Percentiles rank a stretch among this genome's conserved stretches.
Evolutionary conservation across 2,113 vertebrate genomes (phyloP).

Genomic region (Pluvialis apricaria): DNA sequence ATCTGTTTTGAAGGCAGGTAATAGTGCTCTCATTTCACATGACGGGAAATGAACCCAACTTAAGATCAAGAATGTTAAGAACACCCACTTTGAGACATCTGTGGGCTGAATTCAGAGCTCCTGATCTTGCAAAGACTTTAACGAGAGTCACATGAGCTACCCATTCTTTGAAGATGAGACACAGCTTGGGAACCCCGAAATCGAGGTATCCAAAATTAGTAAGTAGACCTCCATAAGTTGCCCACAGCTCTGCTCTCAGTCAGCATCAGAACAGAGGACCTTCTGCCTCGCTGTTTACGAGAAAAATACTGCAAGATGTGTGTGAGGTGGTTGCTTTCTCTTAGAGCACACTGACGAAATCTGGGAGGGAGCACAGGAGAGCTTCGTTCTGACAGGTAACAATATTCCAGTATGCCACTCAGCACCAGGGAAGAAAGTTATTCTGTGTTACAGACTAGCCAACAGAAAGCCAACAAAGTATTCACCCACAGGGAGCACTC

Average conservation of each 20-base stretch:
- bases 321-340: not conserved
- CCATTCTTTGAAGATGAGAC: not conserved
- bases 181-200: not conserved
- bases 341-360: not conserved
- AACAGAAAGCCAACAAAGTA: not conserved
- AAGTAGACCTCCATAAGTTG: not conserved
- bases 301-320: not conserved
- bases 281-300: not conserved
- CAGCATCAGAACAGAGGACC: not conserved
- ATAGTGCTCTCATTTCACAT: not conserved
- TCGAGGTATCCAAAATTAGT: not conserved
- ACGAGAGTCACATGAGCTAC: not conserved
- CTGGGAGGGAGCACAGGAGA: not conserved
- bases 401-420: not conserved
- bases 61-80: slow-evolving; percentile 1
- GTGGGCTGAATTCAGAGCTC: not conserved
- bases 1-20: slow-evolving; percentile 21
- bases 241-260: not conserved
- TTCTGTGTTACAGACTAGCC: not conserved
- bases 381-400: not conserved
- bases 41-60: not conserved
- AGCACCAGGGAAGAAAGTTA: not conserved
- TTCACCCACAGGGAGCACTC: not conserved
- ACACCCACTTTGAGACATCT: not conserved
- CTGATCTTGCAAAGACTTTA: not conserved